These are phyloP conservation scores for Astreopora myriophthalma DNA, from an alignment of 64 coral and sea anemone species.

Conservation along the genomic window DNA sequence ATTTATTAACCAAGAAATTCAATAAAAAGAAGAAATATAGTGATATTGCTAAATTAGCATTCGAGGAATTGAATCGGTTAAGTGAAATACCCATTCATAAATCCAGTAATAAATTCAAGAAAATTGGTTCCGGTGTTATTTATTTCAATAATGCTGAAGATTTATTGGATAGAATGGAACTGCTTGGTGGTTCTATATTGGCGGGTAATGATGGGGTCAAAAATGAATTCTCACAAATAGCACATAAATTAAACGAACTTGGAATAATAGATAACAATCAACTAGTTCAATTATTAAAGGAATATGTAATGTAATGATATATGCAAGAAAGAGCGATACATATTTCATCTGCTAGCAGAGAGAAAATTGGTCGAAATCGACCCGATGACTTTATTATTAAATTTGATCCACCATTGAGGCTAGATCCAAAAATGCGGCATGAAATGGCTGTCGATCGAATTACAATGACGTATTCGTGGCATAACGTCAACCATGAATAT, in stretches of 20 bases:
- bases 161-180: not conserved
- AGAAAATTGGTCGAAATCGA: not conserved
- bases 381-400: constrained; percentile 15
- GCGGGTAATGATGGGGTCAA: constrained; percentile 55
- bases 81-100: constrained; percentile 23
- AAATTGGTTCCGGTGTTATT: not conserved
- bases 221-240: constrained; percentile 7
- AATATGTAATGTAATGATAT: not conserved
- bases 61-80: not conserved
- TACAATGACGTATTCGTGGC: constrained; percentile 20
- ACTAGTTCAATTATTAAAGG: not conserved
- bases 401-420: not conserved
- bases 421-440: not conserved
- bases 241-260: not conserved
- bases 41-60: not conserved
- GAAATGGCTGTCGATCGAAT: not conserved
- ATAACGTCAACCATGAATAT: constrained; percentile 13
- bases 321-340: not conserved
- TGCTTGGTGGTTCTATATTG: not conserved
- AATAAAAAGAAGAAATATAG: constrained; percentile 21
- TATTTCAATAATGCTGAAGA: constrained; percentile 23
- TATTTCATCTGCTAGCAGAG: not conserved
- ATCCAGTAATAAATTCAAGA: not conserved
- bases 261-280: not conserved
- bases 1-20: not conserved